A percentile compares a stretch with the other conserved stretches of the same genome.
These are phyloP conservation scores for Ooceraea biroi DNA, from an alignment of 1,140 invertebrate genomes.

Conservation along the genomic window DNA sequence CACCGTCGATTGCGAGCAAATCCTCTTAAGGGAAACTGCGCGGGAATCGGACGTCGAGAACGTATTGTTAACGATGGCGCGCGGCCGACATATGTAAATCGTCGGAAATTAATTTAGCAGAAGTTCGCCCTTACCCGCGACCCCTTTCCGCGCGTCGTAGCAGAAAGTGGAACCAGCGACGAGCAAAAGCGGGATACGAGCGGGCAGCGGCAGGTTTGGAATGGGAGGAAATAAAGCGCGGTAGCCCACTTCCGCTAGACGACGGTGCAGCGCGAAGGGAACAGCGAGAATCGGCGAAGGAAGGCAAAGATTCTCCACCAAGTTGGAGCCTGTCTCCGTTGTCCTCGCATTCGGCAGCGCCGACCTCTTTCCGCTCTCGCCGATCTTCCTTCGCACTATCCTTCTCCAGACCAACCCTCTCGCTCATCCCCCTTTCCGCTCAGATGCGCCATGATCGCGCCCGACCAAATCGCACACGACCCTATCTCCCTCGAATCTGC, in stretches of 20 bases:
- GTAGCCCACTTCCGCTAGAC: conserved; percentile 70
- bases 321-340: conserved; percentile 58
- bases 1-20: conserved; percentile 57
- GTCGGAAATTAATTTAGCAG: conserved; percentile 77
- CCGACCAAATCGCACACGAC: conserved; percentile 55
- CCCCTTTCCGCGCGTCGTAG: conserved; percentile 28
- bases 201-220: conserved; percentile 10
- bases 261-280: not conserved
- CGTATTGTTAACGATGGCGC: conserved; percentile 72
- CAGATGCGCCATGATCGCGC: conserved; percentile 2
- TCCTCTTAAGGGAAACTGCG: conserved; percentile 63
- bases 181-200: conserved; percentile 56
- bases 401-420: not conserved
- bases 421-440: conserved; percentile 4
- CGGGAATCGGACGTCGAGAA: conserved; percentile 12
- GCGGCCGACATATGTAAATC: conserved; percentile 75
- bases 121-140: conserved; percentile 68
- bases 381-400: conserved; percentile 13
- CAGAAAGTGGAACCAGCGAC: conserved; percentile 40
- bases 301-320: conserved; percentile 58
- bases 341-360: not conserved
- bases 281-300: conserved; percentile 59
- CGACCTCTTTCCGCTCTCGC: conserved; percentile 21
- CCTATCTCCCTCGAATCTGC: conserved; percentile 31
- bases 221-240: conserved; percentile 71